phyloP scores from a whole-genome alignment of 1,140 invertebrate species.

The Laodelphax striatellus region DNA sequence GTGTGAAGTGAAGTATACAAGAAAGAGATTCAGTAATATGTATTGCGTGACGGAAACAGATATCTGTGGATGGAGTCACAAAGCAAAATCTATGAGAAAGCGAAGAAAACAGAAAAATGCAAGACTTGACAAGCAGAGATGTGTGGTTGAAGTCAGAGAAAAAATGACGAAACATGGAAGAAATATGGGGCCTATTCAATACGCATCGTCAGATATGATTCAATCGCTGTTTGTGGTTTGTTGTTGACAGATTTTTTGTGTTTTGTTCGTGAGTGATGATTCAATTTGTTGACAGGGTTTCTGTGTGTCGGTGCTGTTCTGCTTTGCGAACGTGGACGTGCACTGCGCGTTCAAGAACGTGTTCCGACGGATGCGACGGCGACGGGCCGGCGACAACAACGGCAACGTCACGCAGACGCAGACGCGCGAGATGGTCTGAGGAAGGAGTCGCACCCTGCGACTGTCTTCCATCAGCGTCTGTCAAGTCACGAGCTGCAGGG shows the following conservation, averaged over 20 bases:
- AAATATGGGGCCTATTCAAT: too few relatives aligned
- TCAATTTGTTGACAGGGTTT: conserved; percentile 40
- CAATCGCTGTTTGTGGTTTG: too few relatives aligned
- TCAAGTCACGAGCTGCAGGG: conserved; percentile 4
- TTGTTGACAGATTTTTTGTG: conserved; percentile 47
- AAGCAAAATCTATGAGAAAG: too few relatives aligned
- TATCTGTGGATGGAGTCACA: too few relatives aligned
- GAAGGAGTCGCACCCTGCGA: not conserved
- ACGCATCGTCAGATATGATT: too few relatives aligned
- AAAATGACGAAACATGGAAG: too few relatives aligned
- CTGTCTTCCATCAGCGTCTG: not conserved
- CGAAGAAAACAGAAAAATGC: too few relatives aligned
- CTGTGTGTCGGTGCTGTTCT: conserved; percentile 56
- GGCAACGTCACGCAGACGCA: conserved; percentile 19
- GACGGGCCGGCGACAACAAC: conserved; percentile 18
- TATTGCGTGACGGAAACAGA: too few relatives aligned
- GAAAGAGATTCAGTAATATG: too few relatives aligned
- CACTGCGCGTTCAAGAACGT: conserved; percentile 30
- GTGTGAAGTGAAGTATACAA: too few relatives aligned
- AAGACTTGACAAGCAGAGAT: too few relatives aligned
- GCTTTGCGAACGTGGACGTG: conserved; percentile 55
- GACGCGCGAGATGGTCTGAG: conserved; percentile 20
- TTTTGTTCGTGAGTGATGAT: conserved; percentile 23
- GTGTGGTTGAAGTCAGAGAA: too few relatives aligned
- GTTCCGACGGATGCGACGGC: conserved; percentile 14